A percentile compares a stretch with the other conserved stretches of the same genome.
Conservation (phyloP, 2,797 vertebrate species). For the Megalops cyprinoides region DNA sequence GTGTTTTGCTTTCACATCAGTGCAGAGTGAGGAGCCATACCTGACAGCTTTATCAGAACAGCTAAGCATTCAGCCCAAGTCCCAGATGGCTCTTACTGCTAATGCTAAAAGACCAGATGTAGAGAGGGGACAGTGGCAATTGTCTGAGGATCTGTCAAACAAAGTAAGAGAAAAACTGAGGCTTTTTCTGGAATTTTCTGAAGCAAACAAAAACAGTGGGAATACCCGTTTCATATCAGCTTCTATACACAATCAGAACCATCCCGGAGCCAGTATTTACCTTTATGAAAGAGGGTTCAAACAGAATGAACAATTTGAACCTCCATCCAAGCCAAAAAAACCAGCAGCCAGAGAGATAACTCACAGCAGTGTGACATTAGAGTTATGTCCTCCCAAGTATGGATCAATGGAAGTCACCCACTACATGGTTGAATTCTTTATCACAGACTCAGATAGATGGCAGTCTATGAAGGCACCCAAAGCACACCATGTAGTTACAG, state of each 20-base stretch:
- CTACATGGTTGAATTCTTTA: conserved; percentile 47
- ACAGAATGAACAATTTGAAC: conserved; percentile 45
- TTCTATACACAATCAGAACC: conserved; percentile 30
- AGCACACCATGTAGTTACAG: conserved; percentile 33
- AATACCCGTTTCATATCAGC: conserved; percentile 43
- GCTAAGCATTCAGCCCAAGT: conserved; percentile 26
- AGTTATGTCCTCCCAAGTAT: conserved; percentile 42
- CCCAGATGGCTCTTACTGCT: not conserved
- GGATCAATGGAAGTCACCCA: conserved; percentile 45
- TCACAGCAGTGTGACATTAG: conserved; percentile 51
- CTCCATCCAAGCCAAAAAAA: conserved; percentile 51
- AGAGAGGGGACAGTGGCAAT: conserved; percentile 44
- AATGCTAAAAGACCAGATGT: not conserved
- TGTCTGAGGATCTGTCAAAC: not conserved
- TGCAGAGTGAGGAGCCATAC: conserved; percentile 33
- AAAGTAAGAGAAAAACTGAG: conserved; percentile 36
- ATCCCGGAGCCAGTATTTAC: conserved; percentile 52
- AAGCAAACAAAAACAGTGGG: conserved; percentile 38
- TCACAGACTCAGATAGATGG: conserved; percentile 48
- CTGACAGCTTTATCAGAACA: conserved; percentile 57
- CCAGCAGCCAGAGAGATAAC: conserved; percentile 25
- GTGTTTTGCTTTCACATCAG: conserved; percentile 37
- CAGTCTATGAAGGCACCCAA: not conserved
- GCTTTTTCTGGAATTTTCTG: conserved; percentile 49
- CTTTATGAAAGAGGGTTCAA: conserved; percentile 37